phyloP scores from a whole-genome alignment of 2,113 vertebrate species.

The Uropsilus gracilis region DNA sequence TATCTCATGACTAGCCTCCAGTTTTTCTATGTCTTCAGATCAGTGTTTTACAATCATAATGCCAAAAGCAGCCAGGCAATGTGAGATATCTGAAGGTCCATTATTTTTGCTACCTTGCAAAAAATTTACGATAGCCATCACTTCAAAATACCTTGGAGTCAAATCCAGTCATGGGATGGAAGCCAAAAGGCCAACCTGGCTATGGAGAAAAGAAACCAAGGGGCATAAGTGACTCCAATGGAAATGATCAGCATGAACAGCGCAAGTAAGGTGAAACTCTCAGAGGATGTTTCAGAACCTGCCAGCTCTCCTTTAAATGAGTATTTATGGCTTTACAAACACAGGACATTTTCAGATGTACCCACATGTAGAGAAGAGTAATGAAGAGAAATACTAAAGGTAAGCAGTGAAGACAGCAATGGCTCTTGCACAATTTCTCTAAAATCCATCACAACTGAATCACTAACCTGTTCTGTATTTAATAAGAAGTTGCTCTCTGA shows the following conservation, averaged over 20 bases:
- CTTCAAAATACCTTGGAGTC: not conserved
- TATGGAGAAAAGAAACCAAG: not conserved
- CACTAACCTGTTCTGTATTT: constrained; percentile 45
- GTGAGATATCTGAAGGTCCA: not conserved
- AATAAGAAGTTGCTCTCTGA: constrained; percentile 60
- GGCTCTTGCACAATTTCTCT: not conserved
- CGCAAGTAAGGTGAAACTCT: not conserved
- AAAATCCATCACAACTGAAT: constrained; percentile 43
- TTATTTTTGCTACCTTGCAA: not conserved
- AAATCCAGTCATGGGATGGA: not conserved
- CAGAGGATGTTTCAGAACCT: constrained; percentile 8
- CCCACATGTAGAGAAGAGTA: not conserved
- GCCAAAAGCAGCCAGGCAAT: not conserved
- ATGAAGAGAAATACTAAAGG: constrained; percentile 32
- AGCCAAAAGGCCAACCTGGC: not conserved
- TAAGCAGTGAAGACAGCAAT: not conserved
- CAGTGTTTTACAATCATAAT: not conserved
- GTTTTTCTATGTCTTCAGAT: not conserved
- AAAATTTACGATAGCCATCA: not conserved
- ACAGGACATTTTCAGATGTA: constrained; percentile 21
- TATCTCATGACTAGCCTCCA: not conserved
- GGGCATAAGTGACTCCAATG: not conserved
- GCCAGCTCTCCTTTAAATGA: constrained; percentile 36
- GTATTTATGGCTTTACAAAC: constrained; percentile 25
- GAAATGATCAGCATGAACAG: not conserved